These are phyloP conservation scores for Himalopsyche kuldschensis DNA, from an alignment of 2,888 invertebrate genomes.

Conservation along the genomic window DNA sequence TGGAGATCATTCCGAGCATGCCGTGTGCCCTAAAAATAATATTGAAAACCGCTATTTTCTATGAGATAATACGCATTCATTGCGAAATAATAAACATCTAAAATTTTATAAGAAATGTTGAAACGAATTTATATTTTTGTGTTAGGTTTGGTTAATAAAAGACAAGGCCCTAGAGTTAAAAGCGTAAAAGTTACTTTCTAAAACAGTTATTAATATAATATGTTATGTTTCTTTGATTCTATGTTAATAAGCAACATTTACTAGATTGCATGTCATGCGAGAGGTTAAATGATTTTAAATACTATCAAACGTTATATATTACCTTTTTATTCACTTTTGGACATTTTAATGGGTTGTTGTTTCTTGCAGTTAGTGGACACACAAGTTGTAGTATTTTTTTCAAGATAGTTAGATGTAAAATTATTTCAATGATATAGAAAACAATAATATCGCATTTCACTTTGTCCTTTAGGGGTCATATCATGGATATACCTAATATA, in stretches of 20 bases:
- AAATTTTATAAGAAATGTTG: not conserved
- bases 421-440: not conserved
- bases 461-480: not conserved
- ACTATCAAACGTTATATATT: conserved; percentile 18
- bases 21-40: not conserved
- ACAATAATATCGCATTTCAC: not conserved
- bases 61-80: not conserved
- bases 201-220: not conserved
- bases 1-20: not conserved
- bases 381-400: conserved; percentile 1
- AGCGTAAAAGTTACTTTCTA: not conserved
- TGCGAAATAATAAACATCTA: not conserved
- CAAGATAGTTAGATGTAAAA: not conserved
- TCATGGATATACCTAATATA: too few relatives aligned
- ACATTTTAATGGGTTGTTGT: conserved; percentile 12
- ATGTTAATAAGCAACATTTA: conserved; percentile 13
- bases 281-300: not conserved
- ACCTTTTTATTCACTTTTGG: conserved; percentile 24
- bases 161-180: not conserved
- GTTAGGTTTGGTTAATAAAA: not conserved
- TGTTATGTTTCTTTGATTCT: not conserved
- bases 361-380: conserved; percentile 27
- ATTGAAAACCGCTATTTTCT: not conserved
- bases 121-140: not conserved
- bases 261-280: conserved; percentile 28